Base-by-base conservation (phyloP, 2,888 invertebrate species). In the Pheosia gnoma region DNA sequence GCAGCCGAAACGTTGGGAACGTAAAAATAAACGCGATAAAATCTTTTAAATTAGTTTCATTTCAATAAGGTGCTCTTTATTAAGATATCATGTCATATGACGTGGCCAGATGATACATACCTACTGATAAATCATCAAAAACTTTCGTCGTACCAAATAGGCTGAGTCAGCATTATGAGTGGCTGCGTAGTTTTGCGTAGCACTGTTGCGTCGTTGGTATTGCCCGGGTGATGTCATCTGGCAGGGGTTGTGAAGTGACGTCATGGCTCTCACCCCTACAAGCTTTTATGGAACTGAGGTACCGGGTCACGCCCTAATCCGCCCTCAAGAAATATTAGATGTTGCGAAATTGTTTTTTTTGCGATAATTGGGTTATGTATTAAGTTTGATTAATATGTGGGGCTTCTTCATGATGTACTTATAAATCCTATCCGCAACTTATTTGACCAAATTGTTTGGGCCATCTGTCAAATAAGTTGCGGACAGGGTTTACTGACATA, bases 191-290 rank as follows among this genome's bases (percentile, higher is more conserved):
- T 70, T 72, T 68, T 70, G 68, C 70, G 71, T 63, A 77, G 69
- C 70, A 65, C 58, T 6, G 25, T 60, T 59, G 53, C 59, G 60
- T 61, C 59, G 55, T 39, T 39, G 13, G 51, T 59, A 59, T 60
- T 76, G 60, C 54, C 60, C 66, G 70, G 78, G 82, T 91, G 90
- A 91, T 87, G 84, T 90, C 90, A 90, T 89, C 82, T 75, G 71
- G 66, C 74, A 82, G 85, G 87, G 89, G 85, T 77, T 81, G 72
- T 59, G 59, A 45, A 68, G 73, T 90, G 88, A 89, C 87, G 87
- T 90, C 88, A 91, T 72, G 36, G 39, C 53, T 62, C 73, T 72
- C 72, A 67, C 79, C 80, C 78, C 77, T 82, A 75, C 77, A 59
- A 63, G 74, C 68, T 63, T 74, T 25, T 25, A 25, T 69, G 78